Evolutionary conservation across 2,113 vertebrate species (phyloP).

Genomic region (Laticauda laticaudata): DNA sequence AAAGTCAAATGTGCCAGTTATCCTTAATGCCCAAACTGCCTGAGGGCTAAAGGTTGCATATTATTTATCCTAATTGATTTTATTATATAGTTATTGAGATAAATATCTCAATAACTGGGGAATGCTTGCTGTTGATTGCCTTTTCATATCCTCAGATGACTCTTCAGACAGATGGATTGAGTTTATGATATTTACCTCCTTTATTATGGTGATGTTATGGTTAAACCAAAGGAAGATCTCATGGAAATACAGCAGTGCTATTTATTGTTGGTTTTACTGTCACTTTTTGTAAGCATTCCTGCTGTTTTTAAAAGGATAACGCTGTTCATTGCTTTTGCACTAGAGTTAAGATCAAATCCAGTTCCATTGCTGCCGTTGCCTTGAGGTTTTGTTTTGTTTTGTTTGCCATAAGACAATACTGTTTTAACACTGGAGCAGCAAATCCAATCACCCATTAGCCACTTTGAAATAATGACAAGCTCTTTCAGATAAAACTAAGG

Average conservation of each 20-base stretch:
- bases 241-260: neutral
- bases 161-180: conserved; percentile 46
- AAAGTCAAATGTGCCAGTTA: neutral
- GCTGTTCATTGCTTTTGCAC: neutral
- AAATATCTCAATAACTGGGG: conserved; percentile 46
- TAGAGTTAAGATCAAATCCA: neutral
- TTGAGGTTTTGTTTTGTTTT: neutral
- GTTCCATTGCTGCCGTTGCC: neutral
- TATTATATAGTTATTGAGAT: too few relatives aligned
- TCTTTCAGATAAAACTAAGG: neutral
- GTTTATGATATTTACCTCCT: conserved; percentile 40
- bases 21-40: neutral
- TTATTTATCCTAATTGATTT: conserved; percentile 52
- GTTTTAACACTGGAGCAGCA: neutral
- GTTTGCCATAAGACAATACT: neutral
- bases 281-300: neutral
- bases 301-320: neutral
- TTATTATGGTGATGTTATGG: conserved; percentile 46
- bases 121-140: conserved; percentile 62
- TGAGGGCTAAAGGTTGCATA: conserved; percentile 52
- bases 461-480: neutral
- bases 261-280: neutral
- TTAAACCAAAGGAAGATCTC: neutral
- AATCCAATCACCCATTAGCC: neutral
- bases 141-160: conserved; percentile 41